Evolutionary conservation across 2,113 vertebrate species (phyloP), one percentile per base, ranked within the genome.

Genomic region (Panthera tigris): DNA sequence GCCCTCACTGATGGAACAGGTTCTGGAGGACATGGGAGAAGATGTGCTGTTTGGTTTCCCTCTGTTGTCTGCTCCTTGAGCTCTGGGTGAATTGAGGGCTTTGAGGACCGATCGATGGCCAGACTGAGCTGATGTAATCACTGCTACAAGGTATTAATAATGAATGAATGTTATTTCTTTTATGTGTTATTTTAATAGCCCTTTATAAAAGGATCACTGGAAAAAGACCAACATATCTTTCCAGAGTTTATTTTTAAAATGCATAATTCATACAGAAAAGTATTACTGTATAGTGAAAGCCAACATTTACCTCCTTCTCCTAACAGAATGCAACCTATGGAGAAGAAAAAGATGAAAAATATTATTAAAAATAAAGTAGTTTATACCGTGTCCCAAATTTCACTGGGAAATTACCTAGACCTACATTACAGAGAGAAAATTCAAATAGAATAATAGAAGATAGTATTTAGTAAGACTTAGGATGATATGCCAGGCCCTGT

Each of bases 211-310:
- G 82, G 41, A 89, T 76, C 65, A 5, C 52, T 97, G 97, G 91
- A 95, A 97, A 95, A 96, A 96, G 69, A 93, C 71, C 79, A 97
- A 93, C 25, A 9, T 85, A 31, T 83, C 73, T 97, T 97, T 96
- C 86, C 93, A 80, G 95, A 74, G 68, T 78, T 94, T 97, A 93
- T 97, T 98, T 97, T 98, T 95, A 12, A 96, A 95, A 97, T 90
- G 65, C 91, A 97, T 95, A 97, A 95, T 98, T 97, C 96, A 96
- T 93, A 96, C 15, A 89, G 74, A 92, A 95, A 96, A 95, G 15
- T 86, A 91, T 86, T 25, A 21, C 25, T 65, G 29, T 50, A 68
- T 18, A 48, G 36, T 87, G 65, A 93, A 96, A 96, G 66, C 13
- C 52, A 91, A 68, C 25, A 83, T 93, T 83, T 73, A 78, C 66